These are phyloP conservation scores for Heterodera carotae DNA, from an alignment of 1,140 invertebrate species.

Conservation along the genomic window DNA sequence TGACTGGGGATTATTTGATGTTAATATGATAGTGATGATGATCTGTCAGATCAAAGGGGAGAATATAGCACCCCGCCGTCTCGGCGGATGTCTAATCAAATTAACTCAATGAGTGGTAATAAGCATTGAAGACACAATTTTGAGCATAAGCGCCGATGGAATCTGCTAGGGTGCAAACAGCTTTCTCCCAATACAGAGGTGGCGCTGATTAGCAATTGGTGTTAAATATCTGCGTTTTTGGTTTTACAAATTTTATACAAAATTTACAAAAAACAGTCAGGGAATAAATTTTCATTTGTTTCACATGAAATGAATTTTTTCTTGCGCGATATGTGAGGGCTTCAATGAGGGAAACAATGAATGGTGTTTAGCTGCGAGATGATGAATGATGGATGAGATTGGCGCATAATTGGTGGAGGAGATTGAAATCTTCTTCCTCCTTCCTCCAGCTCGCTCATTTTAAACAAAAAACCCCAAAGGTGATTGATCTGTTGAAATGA, in stretches of 20 bases:
- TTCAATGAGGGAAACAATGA: background rate
- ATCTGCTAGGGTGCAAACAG: background rate
- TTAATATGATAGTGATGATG: background rate
- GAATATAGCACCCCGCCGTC: background rate
- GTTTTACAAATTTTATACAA: no score
- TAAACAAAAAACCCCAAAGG: background rate
- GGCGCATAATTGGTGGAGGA: background rate
- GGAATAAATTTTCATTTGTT: background rate
- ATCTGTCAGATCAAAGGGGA: background rate
- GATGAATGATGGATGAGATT: slow-evolving; percentile 1
- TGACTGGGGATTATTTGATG: no score
- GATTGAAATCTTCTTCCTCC: background rate
- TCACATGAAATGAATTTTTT: background rate
- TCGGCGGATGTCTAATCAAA: background rate
- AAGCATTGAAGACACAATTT: background rate
- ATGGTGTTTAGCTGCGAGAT: background rate
- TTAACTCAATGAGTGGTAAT: background rate
- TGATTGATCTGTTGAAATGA: background rate
- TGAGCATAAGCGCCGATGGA: background rate
- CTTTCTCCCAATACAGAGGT: background rate
- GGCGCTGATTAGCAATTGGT: no score
- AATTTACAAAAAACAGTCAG: no score
- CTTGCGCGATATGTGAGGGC: background rate
- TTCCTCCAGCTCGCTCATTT: background rate
- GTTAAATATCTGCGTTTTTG: no score